Conservation (phyloP, 1,140 invertebrate genomes). For the Macrobrachium rosenbergii region DNA sequence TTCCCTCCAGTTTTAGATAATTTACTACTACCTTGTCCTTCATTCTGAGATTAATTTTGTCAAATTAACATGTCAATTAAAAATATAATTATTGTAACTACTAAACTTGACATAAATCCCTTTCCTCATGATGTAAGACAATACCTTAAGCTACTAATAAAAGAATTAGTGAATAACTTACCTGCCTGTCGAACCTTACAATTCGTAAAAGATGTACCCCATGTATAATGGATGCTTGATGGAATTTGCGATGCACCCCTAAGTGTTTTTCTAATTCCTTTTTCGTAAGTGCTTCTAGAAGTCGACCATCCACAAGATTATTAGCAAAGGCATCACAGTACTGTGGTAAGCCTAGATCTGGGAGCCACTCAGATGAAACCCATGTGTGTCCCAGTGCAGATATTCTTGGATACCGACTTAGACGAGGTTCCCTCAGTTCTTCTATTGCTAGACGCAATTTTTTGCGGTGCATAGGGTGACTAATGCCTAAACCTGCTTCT, state of each 20-base stretch:
- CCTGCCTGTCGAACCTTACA: slow-evolving; percentile 93
- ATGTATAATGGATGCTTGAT: slow-evolving; percentile 87
- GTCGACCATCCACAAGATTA: slow-evolving; percentile 91
- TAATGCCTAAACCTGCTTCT: slow-evolving; percentile 87
- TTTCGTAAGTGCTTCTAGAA: slow-evolving; percentile 91
- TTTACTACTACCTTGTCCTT: no score
- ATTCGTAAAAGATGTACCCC: slow-evolving; percentile 91
- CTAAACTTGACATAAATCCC: no score
- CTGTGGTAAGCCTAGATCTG: slow-evolving; percentile 89
- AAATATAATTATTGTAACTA: no score
- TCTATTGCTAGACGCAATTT: slow-evolving; percentile 95
- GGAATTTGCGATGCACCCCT: slow-evolving; percentile 70
- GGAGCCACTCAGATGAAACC: slow-evolving; percentile 92
- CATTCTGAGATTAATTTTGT: no score
- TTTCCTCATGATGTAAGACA: no score
- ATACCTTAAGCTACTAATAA: slow-evolving; percentile 9
- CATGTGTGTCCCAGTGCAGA: slow-evolving; percentile 89
- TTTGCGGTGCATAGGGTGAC: slow-evolving; percentile 91
- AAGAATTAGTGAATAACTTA: slow-evolving; percentile 70
- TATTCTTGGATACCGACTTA: slow-evolving; percentile 88
- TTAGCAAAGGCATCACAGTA: slow-evolving; percentile 89
- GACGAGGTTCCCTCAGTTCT: slow-evolving; percentile 86
- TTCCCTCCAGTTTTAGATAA: no score
- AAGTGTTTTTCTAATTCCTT: slow-evolving; percentile 95
- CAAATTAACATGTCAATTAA: no score